Evolutionary conservation across 2,888 invertebrate species (phyloP).

Genomic region (Seira ritae): DNA sequence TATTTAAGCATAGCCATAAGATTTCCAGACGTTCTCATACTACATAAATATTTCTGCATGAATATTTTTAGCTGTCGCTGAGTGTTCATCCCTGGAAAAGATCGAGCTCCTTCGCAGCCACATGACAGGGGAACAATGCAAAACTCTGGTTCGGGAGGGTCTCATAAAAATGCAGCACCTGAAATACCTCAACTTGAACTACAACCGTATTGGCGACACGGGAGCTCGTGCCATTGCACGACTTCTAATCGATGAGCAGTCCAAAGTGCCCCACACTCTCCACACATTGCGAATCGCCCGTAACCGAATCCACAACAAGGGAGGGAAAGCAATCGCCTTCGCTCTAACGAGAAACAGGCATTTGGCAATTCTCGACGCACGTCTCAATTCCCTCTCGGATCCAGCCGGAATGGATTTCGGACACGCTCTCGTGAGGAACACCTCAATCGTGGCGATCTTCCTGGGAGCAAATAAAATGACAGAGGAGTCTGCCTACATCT

Average conservation of each 20-base stretch:
- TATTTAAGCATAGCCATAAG: neutral
- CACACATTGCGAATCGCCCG: conserved; percentile 68
- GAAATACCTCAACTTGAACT: conserved; percentile 69
- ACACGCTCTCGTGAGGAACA: conserved; percentile 67
- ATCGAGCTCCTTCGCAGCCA: conserved; percentile 70
- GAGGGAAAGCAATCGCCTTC: conserved; percentile 71
- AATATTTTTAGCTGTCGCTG: conserved; percentile 55
- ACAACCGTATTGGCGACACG: conserved; percentile 67
- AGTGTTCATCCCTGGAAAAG: conserved; percentile 61
- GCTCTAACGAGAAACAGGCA: conserved; percentile 65
- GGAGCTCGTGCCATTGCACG: conserved; percentile 71
- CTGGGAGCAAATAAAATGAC: conserved; percentile 68
- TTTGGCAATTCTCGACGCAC: conserved; percentile 60
- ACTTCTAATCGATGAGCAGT: conserved; percentile 60
- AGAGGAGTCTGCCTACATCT: conserved; percentile 58
- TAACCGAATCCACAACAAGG: conserved; percentile 67
- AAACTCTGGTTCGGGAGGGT: conserved; percentile 69
- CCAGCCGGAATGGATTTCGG: conserved; percentile 68
- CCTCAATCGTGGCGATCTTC: conserved; percentile 52
- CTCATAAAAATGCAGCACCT: conserved; percentile 69
- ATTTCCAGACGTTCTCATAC: neutral
- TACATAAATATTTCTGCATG: too few species aligned
- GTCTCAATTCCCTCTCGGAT: conserved; percentile 68
- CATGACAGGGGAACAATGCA: conserved; percentile 69
- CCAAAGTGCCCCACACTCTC: conserved; percentile 64